Evolutionary conservation across 2,113 vertebrate genomes (phyloP), one percentile per base, ranked within the genome.

Genomic region (Stigmatopora argus): DNA sequence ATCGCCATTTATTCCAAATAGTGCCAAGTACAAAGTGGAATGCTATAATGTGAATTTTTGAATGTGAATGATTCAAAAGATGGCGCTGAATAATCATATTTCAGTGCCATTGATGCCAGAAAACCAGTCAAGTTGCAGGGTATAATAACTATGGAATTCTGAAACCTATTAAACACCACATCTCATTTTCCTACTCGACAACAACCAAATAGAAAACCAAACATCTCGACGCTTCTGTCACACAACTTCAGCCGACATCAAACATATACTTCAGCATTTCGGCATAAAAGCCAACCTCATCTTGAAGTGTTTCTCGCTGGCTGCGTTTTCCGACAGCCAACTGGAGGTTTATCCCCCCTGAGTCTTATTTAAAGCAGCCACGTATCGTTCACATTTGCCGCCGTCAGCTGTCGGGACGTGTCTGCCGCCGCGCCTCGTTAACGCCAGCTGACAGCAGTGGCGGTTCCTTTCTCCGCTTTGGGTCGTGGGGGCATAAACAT

Each of bases 381-480:
- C 38, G 71, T 18, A 47, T 57, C 67, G 58, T 69, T 75, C 34
- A 62, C 53, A 67, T 68, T 74, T 70, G 44, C 12, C 11, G 15
- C 55, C 60, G 3, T 66, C 78, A 69, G 67, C 77, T 80, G 77
- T 69, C 31, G 59, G 7, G 14, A 73, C 70, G 82, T 80, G 82
- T 86, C 75, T 67, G 5, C 38, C 79, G 81, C 81, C 84, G 78
- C 79, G 86, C 85, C 78, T 87, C 26, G 80, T 72, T 71, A 14
- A 31, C 7, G 51, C 44, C 80, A 82, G 65, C 78, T 77, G 82
- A 71, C 14, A 21, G 61, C 11, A 49, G 61, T 47, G 23, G 71
- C 67, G 8, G 52, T 26, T 53, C 12, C 21, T 26, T 19, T 26
- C 18, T 10, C 7, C 8, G 6, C 18, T 19, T 52, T 9, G 49